Conservation (phyloP, 2,113 vertebrate species). For the Boulengeromyrus knoepffleri region DNA sequence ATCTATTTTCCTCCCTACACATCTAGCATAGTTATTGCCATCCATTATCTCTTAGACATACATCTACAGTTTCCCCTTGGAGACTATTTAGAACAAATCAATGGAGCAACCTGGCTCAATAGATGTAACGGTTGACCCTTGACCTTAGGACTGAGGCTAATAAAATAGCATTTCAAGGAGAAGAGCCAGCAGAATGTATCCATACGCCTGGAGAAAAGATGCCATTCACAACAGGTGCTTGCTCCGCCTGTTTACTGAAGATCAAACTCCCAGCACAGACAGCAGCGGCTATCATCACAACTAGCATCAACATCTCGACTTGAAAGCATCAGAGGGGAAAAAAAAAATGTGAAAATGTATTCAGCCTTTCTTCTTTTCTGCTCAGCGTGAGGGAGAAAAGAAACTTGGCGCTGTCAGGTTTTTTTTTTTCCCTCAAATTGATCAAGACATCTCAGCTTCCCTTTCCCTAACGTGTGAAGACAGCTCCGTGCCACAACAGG, state of each 20-base stretch:
- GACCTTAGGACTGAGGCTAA: neutral
- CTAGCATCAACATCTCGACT: slow-evolving; percentile 4
- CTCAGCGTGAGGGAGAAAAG: slow-evolving; percentile 1
- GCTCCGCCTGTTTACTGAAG: neutral
- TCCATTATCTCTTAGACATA: neutral
- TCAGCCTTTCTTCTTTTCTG: neutral
- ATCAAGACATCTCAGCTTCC: slow-evolving; percentile 5
- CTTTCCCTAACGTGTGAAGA: neutral
- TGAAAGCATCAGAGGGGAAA: neutral
- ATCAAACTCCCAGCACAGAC: neutral
- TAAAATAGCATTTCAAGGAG: neutral
- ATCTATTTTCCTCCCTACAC: neutral
- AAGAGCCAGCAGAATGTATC: neutral
- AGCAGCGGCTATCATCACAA: neutral
- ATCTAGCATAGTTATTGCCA: neutral
- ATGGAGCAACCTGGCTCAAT: neutral
- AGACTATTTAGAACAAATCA: neutral
- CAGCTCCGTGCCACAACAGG: neutral
- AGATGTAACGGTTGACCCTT: neutral
- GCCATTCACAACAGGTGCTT: neutral
- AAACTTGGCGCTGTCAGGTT: neutral
- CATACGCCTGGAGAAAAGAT: neutral
- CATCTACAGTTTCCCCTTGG: neutral
- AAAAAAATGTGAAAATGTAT: neutral
- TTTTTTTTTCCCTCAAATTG: neutral